Base-by-base conservation (phyloP, 2,888 invertebrate species). In the Geotrupes spiniger region DNA sequence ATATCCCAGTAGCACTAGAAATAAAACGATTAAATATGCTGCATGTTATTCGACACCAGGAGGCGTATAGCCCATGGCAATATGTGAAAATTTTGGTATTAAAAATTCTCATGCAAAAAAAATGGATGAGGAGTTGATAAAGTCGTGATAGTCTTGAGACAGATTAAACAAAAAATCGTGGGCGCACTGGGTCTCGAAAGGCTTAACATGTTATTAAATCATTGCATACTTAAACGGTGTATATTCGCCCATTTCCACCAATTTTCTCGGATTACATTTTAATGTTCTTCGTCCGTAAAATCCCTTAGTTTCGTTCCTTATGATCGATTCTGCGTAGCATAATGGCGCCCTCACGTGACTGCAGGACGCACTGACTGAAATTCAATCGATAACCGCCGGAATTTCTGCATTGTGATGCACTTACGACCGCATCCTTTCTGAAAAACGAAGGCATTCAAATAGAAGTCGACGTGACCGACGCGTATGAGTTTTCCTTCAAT, bases 301-400 rank as follows among this genome's bases (percentile, higher is more conserved):
- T 0, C 81, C 83, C n/a, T n/a, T n/a, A n/a, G n/a, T n/a, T 0
- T 63, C 48, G 0, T 70, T 55, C 0, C 73, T 75, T 2, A 45
- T 66, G 29, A 81, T 79, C 0, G 83, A 83, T 61, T 82, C 81
- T 0, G 81, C 83, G 55, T 71, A 84, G 60, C 79, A 82, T 1
- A 57, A 57, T 0, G 82, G 78, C 0, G 84, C 82, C 51, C 83
- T 70, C 2, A 73, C 75, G 57, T 84, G 84, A 55, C 77, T 78
- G 57, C 84, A 84, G 3, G 79, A 74, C 0, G 80, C n/a, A n/a
- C n/a, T n/a, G n/a, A n/a, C n/a, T n/a, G n/a, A 77, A 37, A 12
- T 21, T 17, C 6, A 6, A 11, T 15, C 16, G 27, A 26, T 26
- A 26, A 26, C n/a, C n/a, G n/a, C n/a, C n/a, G n/a, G n/a, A n/a